phyloP scores from a whole-genome alignment of 2,113 vertebrate genomes.

The Serilophus lunatus region DNA sequence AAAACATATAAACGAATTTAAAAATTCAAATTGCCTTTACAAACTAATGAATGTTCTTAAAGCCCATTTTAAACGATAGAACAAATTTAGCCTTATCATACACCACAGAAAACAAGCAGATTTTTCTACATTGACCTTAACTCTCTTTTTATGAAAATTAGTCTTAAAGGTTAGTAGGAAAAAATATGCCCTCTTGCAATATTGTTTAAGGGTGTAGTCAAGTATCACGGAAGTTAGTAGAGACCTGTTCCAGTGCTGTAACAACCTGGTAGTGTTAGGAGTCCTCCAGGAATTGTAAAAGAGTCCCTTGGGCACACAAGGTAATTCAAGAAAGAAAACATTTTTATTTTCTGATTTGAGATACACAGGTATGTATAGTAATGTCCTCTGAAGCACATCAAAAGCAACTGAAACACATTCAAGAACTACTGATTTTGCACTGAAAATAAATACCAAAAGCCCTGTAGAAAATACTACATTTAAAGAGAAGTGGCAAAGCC shows the following conservation, averaged over 20 bases:
- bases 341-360: not conserved
- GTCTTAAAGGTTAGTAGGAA: not conserved
- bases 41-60: not conserved
- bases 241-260: conserved; percentile 22
- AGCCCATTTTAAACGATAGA: not conserved
- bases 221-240: not conserved
- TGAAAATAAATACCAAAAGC: not conserved
- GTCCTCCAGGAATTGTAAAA: not conserved
- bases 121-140: not conserved
- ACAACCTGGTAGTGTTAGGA: conserved; percentile 3
- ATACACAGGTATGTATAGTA: not conserved
- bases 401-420: not conserved
- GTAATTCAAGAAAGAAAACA: not conserved
- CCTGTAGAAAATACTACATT: not conserved
- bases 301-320: not conserved
- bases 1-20: not conserved
- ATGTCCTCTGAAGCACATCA: not conserved
- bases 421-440: not conserved
- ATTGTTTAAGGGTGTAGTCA: not conserved
- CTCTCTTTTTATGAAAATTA: not conserved
- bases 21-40: not conserved
- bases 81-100: not conserved
- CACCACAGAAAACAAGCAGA: not conserved
- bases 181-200: not conserved
- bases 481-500: not conserved